Conservation (phyloP, 2,113 vertebrate species). For the Tetrao urogallus region DNA sequence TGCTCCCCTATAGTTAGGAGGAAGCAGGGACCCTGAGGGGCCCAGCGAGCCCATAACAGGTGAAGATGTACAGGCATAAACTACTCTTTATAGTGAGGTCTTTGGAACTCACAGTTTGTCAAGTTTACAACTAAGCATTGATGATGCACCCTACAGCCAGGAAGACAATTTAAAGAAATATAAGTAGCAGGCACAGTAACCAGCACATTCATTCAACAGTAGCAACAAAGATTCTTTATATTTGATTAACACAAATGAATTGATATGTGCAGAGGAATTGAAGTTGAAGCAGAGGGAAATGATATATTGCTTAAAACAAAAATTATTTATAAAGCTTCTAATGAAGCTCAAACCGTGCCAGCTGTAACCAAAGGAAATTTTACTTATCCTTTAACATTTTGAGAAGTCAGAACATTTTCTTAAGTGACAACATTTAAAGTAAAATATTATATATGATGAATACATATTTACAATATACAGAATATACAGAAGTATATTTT, state of each 20-base stretch:
- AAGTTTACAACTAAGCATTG: background rate
- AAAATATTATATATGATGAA: conserved; percentile 12
- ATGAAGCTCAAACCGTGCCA: background rate
- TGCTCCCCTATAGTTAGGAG: background rate
- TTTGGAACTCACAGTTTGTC: background rate
- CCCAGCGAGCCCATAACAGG: background rate
- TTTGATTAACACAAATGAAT: conserved; percentile 26
- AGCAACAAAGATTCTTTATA: background rate
- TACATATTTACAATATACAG: background rate
- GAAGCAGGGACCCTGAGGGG: background rate
- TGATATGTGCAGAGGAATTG: background rate
- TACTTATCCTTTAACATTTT: conserved; percentile 2
- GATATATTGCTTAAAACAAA: background rate
- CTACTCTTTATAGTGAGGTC: background rate
- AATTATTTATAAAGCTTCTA: conserved; percentile 2
- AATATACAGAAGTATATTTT: background rate
- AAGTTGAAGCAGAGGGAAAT: conserved; percentile 41
- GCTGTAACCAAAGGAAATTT: background rate
- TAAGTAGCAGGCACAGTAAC: background rate
- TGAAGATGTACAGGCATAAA: accelerated
- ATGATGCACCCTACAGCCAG: background rate
- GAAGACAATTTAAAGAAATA: background rate
- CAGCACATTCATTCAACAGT: background rate
- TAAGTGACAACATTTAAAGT: conserved; percentile 1
- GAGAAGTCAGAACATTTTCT: conserved; percentile 19